These are phyloP conservation scores for Mythimna lalbum DNA, from an alignment of 2,888 invertebrate species.

Conservation along the genomic window DNA sequence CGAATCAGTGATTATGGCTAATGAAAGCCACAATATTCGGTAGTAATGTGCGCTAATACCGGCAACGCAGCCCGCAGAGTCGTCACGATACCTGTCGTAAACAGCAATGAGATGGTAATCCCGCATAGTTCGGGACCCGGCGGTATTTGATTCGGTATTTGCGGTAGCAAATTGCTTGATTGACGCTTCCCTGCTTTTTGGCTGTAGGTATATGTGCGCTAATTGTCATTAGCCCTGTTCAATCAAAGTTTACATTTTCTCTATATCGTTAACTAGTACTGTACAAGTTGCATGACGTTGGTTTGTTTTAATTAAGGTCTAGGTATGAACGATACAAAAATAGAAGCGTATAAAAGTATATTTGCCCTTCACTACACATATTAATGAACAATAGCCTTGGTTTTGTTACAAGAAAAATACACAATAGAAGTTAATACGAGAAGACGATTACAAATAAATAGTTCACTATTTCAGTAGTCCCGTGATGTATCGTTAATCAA, in stretches of 20 bases:
- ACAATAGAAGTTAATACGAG: background rate
- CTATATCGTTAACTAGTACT: background rate
- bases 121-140: constrained; percentile 41
- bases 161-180: constrained; percentile 46
- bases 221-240: background rate
- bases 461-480: background rate
- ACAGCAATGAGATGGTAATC: constrained; percentile 41
- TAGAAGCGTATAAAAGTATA: background rate
- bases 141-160: constrained; percentile 63
- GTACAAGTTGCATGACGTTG: background rate
- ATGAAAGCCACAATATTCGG: constrained; percentile 49
- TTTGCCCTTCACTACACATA: background rate
- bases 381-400: background rate
- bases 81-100: constrained; percentile 30
- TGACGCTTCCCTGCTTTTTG: constrained; percentile 20
- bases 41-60: constrained; percentile 20
- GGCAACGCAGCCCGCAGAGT: background rate
- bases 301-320: background rate
- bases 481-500: constrained; percentile 2
- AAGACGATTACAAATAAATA: constrained; percentile 6
- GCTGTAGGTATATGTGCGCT: constrained; percentile 1
- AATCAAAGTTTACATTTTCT: background rate
- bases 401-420: background rate
- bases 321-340: background rate
- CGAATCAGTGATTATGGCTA: constrained; percentile 20